These are phyloP conservation scores for Dissostichus mawsoni DNA, from an alignment of 2,113 vertebrate genomes.

Conservation along the genomic window DNA sequence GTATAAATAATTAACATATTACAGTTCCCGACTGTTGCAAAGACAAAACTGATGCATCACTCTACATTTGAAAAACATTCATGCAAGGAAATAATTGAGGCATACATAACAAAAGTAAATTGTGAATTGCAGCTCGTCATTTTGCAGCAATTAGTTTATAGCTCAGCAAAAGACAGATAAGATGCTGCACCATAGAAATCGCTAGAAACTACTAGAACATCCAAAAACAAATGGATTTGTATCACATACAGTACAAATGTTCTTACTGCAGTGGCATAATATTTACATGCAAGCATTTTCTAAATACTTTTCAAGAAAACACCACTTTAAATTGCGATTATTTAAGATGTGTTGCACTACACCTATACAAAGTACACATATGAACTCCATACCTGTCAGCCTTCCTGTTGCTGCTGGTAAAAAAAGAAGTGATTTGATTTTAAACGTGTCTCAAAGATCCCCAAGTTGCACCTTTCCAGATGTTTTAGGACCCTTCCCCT, in stretches of 20 bases:
- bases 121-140: background rate
- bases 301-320: background rate
- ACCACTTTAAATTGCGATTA: background rate
- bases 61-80: too few species aligned
- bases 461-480: constrained; percentile 46
- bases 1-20: too few species aligned
- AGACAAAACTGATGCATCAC: too few species aligned
- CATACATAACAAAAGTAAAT: background rate
- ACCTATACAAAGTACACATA: background rate
- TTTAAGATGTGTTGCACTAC: background rate
- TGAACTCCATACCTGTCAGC: background rate
- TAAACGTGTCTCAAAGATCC: constrained; percentile 12
- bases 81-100: background rate
- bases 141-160: background rate
- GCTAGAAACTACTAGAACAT: background rate
- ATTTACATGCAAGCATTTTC: too few species aligned
- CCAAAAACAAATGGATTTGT: background rate
- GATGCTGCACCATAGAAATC: background rate
- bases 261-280: background rate
- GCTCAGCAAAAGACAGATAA: background rate
- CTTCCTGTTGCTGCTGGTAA: background rate
- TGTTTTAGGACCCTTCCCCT: constrained; percentile 17
- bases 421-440: background rate
- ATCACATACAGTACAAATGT: background rate
- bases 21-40: too few species aligned